Conservation (phyloP, 1,140 invertebrate genomes). For the Subanguina moxae region DNA sequence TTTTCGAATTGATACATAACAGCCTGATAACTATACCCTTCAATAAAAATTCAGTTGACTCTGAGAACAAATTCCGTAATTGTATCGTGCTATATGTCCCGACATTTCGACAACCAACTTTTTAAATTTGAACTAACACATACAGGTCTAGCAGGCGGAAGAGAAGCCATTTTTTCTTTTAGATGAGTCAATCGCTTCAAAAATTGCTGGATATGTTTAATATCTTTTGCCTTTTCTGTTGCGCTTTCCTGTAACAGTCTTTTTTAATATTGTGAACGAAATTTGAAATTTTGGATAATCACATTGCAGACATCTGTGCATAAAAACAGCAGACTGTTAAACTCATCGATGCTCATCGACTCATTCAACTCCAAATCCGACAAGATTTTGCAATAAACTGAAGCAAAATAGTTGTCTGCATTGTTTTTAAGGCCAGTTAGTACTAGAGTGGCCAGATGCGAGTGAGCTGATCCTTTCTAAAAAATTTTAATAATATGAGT, state of each 20-base stretch:
- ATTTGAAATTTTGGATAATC: not conserved
- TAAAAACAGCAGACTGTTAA: not conserved
- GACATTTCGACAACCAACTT: too few relatives aligned
- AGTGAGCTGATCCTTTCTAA: conserved; percentile 3
- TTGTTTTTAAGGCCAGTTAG: not conserved
- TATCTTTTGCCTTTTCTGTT: not conserved
- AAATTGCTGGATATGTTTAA: conserved; percentile 1
- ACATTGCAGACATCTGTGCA: conserved; percentile 2
- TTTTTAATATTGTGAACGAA: not conserved
- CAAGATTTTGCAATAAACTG: conserved; percentile 2
- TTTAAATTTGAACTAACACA: too few relatives aligned
- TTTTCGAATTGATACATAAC: too few relatives aligned
- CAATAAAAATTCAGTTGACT: too few relatives aligned
- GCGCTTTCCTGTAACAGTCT: not conserved
- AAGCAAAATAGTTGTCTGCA: not conserved
- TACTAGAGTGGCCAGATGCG: not conserved
- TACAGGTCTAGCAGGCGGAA: too few relatives aligned
- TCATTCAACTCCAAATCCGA: conserved; percentile 4
- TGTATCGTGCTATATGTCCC: too few relatives aligned
- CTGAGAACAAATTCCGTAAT: too few relatives aligned
- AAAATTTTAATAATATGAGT: too few relatives aligned
- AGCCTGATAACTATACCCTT: too few relatives aligned
- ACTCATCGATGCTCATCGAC: not conserved
- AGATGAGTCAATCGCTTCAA: not conserved
- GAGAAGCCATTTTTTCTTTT: too few relatives aligned